A percentile compares a stretch with the other conserved stretches of the same genome.
Evolutionary conservation across 2,113 vertebrate genomes (phyloP).

Genomic region (Mellivora capensis): DNA sequence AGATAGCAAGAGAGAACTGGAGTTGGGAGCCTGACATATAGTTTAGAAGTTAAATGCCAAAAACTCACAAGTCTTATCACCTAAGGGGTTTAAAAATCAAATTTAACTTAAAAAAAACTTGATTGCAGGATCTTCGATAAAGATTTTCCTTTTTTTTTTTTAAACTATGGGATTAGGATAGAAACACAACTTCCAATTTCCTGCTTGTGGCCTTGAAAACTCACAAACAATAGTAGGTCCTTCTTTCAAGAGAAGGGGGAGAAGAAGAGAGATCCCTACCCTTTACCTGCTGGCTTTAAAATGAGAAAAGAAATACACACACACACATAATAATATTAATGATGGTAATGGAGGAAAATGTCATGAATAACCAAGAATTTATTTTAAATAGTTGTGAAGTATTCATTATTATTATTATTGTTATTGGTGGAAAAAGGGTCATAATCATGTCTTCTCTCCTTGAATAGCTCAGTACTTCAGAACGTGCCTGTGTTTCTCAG

Average conservation of each 20-base stretch:
- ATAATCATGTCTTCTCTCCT: neutral
- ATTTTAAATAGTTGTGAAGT: neutral
- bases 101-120: conserved; percentile 38
- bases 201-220: conserved; percentile 24
- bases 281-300: neutral
- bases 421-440: neutral
- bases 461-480: neutral
- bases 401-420: neutral
- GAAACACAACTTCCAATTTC: neutral
- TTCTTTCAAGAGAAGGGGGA: neutral
- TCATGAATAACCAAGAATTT: neutral
- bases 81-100: conserved; percentile 51
- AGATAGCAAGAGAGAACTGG: no score
- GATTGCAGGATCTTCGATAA: conserved; percentile 13
- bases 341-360: neutral
- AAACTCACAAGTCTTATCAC: neutral
- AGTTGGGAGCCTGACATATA: neutral
- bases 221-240: neutral
- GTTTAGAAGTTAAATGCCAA: conserved; percentile 59
- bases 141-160: neutral
- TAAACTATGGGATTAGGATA: neutral
- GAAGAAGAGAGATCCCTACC: neutral
- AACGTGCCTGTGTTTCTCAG: neutral
- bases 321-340: neutral
- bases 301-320: neutral